These are phyloP conservation scores for Petrocephalus microphthalmus DNA, from an alignment of 2,113 vertebrate genomes.

Conservation along the genomic window DNA sequence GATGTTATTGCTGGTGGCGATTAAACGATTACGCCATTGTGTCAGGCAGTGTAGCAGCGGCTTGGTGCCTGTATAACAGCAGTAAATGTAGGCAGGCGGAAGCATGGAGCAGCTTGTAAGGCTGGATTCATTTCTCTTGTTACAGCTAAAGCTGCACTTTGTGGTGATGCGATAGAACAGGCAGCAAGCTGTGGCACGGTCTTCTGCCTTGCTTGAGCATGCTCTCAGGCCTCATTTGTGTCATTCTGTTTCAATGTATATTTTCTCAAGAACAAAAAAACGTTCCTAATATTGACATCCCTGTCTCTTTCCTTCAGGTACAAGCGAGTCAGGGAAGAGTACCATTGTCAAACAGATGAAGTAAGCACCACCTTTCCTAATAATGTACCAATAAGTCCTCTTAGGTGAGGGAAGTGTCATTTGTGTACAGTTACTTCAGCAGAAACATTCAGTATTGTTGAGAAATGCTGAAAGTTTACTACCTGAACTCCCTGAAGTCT, in stretches of 20 bases:
- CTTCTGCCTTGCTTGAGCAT: background rate
- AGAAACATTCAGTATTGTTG: background rate
- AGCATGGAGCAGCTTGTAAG: background rate
- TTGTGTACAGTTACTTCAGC: background rate
- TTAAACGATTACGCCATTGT: background rate
- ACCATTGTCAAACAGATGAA: constrained; percentile 99
- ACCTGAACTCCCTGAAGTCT: background rate
- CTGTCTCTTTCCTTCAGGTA: constrained; percentile 66
- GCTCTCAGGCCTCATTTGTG: background rate
- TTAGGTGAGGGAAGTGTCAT: background rate
- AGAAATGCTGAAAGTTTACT: constrained; percentile 44
- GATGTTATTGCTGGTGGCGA: background rate
- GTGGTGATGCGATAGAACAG: background rate
- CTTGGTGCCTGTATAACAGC: background rate
- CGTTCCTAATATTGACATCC: background rate
- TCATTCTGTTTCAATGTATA: background rate
- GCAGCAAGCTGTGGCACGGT: background rate
- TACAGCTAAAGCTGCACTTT: background rate
- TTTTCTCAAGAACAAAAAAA: background rate
- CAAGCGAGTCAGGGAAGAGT: constrained; percentile 96
- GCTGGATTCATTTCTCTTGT: background rate
- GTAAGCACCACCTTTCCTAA: constrained; percentile 62
- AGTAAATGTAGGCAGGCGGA: background rate
- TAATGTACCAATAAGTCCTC: background rate
- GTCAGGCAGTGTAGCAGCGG: background rate